Evolutionary conservation across 2,888 invertebrate species (phyloP).

Genomic region (Sylvicola fuscatus): DNA sequence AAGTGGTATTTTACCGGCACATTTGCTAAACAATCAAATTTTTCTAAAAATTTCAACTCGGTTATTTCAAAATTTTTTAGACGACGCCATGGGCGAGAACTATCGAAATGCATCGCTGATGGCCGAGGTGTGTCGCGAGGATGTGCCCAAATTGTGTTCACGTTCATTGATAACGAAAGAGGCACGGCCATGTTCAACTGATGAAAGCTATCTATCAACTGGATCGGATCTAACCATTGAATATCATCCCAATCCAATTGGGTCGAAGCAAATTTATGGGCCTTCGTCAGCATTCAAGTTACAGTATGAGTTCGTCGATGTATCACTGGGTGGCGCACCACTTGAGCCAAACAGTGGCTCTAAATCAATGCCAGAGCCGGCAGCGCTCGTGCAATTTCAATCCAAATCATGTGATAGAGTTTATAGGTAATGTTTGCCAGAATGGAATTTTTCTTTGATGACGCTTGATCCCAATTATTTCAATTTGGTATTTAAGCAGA

Average conservation of each 20-base stretch:
- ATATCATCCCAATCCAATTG: constrained; percentile 15
- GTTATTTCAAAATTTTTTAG: no score
- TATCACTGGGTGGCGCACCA: constrained; percentile 7
- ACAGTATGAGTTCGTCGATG: constrained; percentile 64
- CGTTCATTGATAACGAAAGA: constrained; percentile 6
- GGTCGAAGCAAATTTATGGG: constrained; percentile 5
- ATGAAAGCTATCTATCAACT: constrained; percentile 59
- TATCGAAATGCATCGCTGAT: constrained; percentile 32
- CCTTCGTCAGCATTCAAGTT: constrained; percentile 38
- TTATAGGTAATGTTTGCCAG: constrained; percentile 3
- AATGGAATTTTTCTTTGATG: not conserved
- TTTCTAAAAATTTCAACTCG: no score
- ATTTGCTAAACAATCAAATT: no score
- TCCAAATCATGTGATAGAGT: constrained; percentile 7
- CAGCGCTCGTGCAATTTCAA: constrained; percentile 6
- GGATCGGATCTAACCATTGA: constrained; percentile 55
- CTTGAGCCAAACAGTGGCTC: constrained; percentile 3
- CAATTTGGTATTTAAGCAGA: constrained; percentile 13
- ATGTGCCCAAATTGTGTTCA: constrained; percentile 44
- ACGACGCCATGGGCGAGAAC: not conserved
- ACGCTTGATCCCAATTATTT: no score
- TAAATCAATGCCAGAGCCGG: constrained; percentile 6
- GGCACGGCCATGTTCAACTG: constrained; percentile 39
- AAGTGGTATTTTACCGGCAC: no score
- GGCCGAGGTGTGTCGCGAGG: constrained; percentile 57